These are phyloP conservation scores for Biston betularia DNA, from an alignment of 2,888 invertebrate genomes.

Conservation along the genomic window DNA sequence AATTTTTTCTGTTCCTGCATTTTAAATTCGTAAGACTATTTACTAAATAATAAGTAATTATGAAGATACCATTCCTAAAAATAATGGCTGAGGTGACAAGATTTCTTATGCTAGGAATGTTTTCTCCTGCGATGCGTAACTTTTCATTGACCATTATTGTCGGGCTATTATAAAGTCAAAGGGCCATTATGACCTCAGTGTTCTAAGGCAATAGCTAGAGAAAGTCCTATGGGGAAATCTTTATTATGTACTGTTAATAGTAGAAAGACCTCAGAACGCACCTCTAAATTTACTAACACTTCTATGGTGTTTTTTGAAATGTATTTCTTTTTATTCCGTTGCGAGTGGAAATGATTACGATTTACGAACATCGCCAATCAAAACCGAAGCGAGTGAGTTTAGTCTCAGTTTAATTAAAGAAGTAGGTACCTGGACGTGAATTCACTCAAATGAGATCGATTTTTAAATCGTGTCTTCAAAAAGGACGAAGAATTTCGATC, in stretches of 20 bases:
- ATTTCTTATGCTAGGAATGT: constrained; percentile 42
- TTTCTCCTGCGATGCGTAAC: constrained; percentile 15
- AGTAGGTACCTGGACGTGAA: not conserved
- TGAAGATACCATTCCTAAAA: not conserved
- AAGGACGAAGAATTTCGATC: not conserved
- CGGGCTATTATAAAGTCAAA: constrained; percentile 26
- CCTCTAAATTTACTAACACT: not conserved
- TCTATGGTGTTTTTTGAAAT: not conserved
- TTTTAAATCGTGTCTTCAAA: not conserved
- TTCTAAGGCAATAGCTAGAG: constrained; percentile 23
- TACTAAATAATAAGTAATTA: not conserved
- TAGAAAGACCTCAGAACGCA: constrained; percentile 10
- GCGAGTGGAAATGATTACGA: not conserved
- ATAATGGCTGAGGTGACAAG: not conserved
- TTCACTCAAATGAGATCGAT: not conserved
- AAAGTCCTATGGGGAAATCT: constrained; percentile 28
- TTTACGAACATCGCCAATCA: constrained; percentile 7
- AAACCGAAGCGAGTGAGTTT: constrained; percentile 7
- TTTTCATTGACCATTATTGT: constrained; percentile 27
- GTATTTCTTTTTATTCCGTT: not conserved
- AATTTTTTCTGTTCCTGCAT: too few species aligned
- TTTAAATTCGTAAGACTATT: too few species aligned
- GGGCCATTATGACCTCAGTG: constrained; percentile 30
- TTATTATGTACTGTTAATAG: constrained; percentile 7
- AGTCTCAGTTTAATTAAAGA: constrained; percentile 14